Percentiles rank a stretch among this genome's conserved stretches.
Evolutionary conservation across 1,140 invertebrate genomes (phyloP).

Genomic region (Bombus waltoni): DNA sequence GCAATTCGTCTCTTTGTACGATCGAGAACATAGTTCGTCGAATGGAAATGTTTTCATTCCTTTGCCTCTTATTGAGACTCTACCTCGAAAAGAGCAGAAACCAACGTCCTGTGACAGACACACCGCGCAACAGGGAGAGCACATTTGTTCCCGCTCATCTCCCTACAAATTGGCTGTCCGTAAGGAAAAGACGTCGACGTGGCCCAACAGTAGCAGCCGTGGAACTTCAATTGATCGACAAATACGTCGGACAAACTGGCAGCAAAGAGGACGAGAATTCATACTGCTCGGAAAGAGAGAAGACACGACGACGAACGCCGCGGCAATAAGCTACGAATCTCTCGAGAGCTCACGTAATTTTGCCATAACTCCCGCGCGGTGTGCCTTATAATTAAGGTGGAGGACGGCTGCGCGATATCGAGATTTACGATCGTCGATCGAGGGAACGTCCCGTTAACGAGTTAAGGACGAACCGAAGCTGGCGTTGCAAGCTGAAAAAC

Average conservation of each 20-base stretch:
- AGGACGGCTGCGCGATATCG: conserved; percentile 23
- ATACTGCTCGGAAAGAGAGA: neutral
- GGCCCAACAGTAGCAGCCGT: neutral
- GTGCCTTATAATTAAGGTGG: conserved; percentile 33
- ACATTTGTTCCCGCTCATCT: conserved; percentile 5
- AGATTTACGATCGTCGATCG: conserved; percentile 19
- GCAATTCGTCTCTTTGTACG: no score
- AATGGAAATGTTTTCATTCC: no score
- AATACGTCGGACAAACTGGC: neutral
- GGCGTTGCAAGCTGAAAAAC: neutral
- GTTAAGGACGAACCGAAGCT: conserved; percentile 15
- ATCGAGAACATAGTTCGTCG: no score
- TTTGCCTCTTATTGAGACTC: neutral
- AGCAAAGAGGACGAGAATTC: conserved; percentile 6
- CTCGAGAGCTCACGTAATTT: conserved; percentile 26
- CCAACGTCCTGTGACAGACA: neutral
- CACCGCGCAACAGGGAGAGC: neutral
- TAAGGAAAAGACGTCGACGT: conserved; percentile 18
- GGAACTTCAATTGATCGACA: conserved; percentile 10
- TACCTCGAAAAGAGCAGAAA: neutral
- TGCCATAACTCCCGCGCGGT: conserved; percentile 17
- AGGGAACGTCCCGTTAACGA: conserved; percentile 7
- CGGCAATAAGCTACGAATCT: conserved; percentile 27
- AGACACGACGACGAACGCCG: neutral
- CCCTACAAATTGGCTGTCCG: conserved; percentile 8